A percentile compares a stretch with the other conserved stretches of the same genome.
Conservation (phyloP, 2,113 vertebrate genomes). For the Tretioscincus oriximinensis region DNA sequence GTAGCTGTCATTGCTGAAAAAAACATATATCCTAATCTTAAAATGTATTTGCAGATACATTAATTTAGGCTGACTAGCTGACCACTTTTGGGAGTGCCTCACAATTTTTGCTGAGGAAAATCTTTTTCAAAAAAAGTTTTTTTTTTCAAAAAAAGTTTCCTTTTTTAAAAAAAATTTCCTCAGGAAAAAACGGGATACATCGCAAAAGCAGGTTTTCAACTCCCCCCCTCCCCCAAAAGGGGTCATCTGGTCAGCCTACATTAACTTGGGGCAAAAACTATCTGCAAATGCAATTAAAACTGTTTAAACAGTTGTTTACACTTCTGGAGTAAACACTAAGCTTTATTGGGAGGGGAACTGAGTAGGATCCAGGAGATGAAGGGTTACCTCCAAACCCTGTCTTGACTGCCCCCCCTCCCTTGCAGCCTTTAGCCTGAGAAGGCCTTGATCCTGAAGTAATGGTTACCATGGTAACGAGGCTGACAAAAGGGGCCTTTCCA, state of each 20-base stretch:
- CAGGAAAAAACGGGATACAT: too few species aligned
- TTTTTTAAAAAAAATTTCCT: too few species aligned
- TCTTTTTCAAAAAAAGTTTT: too few species aligned
- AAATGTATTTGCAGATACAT: background rate
- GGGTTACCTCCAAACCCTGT: slow-evolving; percentile 25
- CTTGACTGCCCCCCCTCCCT: background rate
- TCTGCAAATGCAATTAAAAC: background rate
- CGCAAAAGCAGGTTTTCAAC: too few species aligned
- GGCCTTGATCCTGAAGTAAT: slow-evolving; percentile 58
- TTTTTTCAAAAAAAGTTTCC: too few species aligned
- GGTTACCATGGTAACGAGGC: slow-evolving; percentile 41
- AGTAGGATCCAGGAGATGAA: slow-evolving; percentile 31
- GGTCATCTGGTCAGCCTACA: too few species aligned
- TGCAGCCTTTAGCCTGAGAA: slow-evolving; percentile 29
- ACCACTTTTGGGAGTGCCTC: too few species aligned
- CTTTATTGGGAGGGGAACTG: background rate
- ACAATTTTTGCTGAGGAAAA: too few species aligned
- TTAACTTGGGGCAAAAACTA: too few species aligned
- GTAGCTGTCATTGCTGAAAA: background rate
- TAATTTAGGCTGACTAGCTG: too few species aligned
- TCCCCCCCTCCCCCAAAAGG: too few species aligned
- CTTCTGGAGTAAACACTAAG: background rate
- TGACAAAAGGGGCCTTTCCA: slow-evolving; percentile 50
- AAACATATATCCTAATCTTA: background rate
- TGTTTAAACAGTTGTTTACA: too few species aligned